A percentile compares a stretch with the other conserved stretches of the same genome.
Evolutionary conservation across 2,113 vertebrate species (phyloP).

Genomic region (Aptenodytes patagonicus): DNA sequence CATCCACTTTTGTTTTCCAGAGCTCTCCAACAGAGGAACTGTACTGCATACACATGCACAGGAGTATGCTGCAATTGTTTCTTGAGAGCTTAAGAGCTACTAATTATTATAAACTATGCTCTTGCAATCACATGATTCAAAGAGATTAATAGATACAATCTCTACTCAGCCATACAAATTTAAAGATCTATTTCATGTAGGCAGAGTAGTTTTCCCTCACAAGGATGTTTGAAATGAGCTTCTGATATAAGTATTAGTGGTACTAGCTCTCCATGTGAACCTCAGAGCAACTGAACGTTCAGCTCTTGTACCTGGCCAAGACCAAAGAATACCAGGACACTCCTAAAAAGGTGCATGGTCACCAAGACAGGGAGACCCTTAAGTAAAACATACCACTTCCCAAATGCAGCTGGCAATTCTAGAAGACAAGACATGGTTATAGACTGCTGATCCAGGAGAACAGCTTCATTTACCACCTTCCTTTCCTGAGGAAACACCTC

Average conservation of each 20-base stretch:
- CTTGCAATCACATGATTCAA: neutral
- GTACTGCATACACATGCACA: neutral
- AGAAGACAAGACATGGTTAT: neutral
- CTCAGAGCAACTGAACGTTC: neutral
- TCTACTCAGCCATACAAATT: neutral
- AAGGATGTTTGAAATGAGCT: neutral
- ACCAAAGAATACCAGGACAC: neutral
- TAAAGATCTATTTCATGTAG: neutral
- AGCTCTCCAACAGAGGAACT: neutral
- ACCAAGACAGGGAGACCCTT: neutral
- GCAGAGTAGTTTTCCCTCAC: neutral
- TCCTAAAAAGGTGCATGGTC: neutral
- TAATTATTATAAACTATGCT: neutral
- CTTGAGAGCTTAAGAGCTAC: neutral
- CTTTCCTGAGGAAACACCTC: neutral
- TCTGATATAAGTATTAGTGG: accelerated
- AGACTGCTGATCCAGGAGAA: neutral
- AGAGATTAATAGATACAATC: neutral
- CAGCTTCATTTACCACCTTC: neutral
- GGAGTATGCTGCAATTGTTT: neutral
- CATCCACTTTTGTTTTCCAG: neutral
- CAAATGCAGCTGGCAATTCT: neutral
- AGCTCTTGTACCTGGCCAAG: accelerated
- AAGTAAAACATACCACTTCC: neutral
- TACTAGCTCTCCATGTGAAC: accelerated